These are phyloP conservation scores for Zaprionus lachaisei DNA, from an alignment of 1,140 invertebrate species.

Conservation along the genomic window DNA sequence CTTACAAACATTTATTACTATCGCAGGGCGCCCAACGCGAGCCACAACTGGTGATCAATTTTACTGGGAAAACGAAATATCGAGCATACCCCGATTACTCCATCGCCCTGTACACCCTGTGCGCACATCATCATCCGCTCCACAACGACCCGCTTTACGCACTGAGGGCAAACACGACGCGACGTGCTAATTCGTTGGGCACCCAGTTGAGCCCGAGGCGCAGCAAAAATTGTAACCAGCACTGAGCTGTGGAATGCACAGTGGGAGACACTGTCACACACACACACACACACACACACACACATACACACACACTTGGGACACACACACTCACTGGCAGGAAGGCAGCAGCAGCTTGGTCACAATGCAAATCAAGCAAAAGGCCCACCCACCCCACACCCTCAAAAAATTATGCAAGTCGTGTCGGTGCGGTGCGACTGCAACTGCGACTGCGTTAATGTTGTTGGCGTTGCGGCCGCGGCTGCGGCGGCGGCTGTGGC, in stretches of 20 bases:
- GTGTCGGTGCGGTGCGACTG: slow-evolving; percentile 40
- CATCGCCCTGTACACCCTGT: not conserved
- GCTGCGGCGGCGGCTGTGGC: slow-evolving; percentile 53
- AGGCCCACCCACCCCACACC: not conserved
- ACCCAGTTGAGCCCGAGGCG: slow-evolving; percentile 61
- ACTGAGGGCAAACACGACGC: slow-evolving; percentile 50
- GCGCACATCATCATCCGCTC: slow-evolving; percentile 1
- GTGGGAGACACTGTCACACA: slow-evolving; percentile 3
- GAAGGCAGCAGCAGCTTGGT: not conserved
- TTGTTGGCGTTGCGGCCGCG: slow-evolving; percentile 74
- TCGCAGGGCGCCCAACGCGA: too few relatives aligned
- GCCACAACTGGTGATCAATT: not conserved
- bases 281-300: slow-evolving; percentile 11
- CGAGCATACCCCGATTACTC: not conserved
- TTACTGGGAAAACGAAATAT: not conserved
- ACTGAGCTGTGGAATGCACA: slow-evolving; percentile 3
- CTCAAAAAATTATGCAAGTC: slow-evolving; percentile 67
- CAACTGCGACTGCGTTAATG: slow-evolving; percentile 63
- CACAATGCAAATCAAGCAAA: slow-evolving; percentile 45
- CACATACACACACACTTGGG: slow-evolving; percentile 7
- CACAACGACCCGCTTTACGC: slow-evolving; percentile 12
- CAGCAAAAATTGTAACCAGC: slow-evolving; percentile 45
- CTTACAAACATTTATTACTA: too few relatives aligned
- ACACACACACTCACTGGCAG: not conserved
- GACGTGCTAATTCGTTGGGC: slow-evolving; percentile 69